A percentile compares a stretch with the other conserved stretches of the same genome.
Conservation (phyloP, 2,888 invertebrate species). For the Eulithis prunata region DNA sequence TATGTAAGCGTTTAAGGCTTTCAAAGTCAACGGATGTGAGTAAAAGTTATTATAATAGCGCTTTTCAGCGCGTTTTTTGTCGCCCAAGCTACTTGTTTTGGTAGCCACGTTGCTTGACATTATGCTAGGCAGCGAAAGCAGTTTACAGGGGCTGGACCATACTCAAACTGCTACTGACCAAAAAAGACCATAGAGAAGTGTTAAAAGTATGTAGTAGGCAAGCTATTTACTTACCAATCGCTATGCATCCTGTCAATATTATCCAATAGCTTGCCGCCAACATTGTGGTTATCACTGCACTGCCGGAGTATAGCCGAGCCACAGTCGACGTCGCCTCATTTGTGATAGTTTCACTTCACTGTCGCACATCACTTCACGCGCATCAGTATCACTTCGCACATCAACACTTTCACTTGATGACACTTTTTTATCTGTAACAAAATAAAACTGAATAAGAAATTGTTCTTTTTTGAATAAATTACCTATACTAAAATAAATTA, state of each 20-base stretch:
- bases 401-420: slow-evolving; percentile 34
- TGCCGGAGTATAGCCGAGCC: slow-evolving; percentile 47
- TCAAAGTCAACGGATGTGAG: too few relatives aligned
- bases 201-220: background rate
- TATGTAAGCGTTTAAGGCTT: too few relatives aligned
- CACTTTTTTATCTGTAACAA: slow-evolving; percentile 40
- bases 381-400: slow-evolving; percentile 43
- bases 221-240: slow-evolving; percentile 53
- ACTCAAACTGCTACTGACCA: too few relatives aligned
- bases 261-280: slow-evolving; percentile 52
- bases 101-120: too few relatives aligned
- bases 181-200: too few relatives aligned
- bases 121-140: too few relatives aligned
- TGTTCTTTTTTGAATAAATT: background rate
- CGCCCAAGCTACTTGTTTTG: too few relatives aligned
- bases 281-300: slow-evolving; percentile 65
- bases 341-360: slow-evolving; percentile 59
- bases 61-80: too few relatives aligned
- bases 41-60: too few relatives aligned
- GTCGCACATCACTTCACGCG: slow-evolving; percentile 58
- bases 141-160: too few relatives aligned
- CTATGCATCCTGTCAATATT: slow-evolving; percentile 59
- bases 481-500: too few relatives aligned
- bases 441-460: slow-evolving; percentile 5
- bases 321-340: slow-evolving; percentile 74